Conservation (phyloP, 2,113 vertebrate species). For the Dipodomys ordii region DNA sequence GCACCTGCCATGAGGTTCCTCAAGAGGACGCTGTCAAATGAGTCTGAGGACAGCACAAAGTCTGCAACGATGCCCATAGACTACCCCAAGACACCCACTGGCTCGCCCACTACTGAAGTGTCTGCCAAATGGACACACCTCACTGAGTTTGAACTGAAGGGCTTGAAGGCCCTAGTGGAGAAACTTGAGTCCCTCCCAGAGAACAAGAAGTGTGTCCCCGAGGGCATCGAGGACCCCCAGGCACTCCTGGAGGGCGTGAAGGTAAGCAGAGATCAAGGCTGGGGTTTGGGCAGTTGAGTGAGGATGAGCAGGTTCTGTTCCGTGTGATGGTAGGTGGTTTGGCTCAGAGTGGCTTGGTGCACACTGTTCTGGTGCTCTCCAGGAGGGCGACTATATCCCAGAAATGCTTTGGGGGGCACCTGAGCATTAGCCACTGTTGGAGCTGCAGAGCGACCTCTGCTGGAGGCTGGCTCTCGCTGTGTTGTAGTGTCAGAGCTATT, state of each 20-base stretch:
- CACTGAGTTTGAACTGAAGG: constrained; percentile 96
- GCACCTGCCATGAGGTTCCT: constrained; percentile 86
- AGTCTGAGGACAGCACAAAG: constrained; percentile 92
- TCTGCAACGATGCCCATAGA: constrained; percentile 86
- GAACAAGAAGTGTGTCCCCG: constrained; percentile 95
- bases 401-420: no score
- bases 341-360: neutral
- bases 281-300: neutral
- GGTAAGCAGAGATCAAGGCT: constrained; percentile 84
- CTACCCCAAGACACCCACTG: constrained; percentile 92
- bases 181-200: constrained; percentile 97
- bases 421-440: rapidly evolving
- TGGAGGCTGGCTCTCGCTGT: neutral
- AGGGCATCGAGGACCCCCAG: constrained; percentile 94
- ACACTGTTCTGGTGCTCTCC: neutral
- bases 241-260: constrained; percentile 96
- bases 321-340: no score
- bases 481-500: rapidly evolving
- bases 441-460: neutral
- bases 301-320: no score
- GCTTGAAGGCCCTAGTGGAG: constrained; percentile 95
- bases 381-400: no score
- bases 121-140: constrained; percentile 93
- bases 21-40: constrained; percentile 91
- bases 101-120: constrained; percentile 90